A percentile compares a stretch with the other conserved stretches of the same genome.
Evolutionary conservation across 37 sponge, comb jelly and placozoan species (phyloP).

Genomic region (Petrosia ficiformis): DNA sequence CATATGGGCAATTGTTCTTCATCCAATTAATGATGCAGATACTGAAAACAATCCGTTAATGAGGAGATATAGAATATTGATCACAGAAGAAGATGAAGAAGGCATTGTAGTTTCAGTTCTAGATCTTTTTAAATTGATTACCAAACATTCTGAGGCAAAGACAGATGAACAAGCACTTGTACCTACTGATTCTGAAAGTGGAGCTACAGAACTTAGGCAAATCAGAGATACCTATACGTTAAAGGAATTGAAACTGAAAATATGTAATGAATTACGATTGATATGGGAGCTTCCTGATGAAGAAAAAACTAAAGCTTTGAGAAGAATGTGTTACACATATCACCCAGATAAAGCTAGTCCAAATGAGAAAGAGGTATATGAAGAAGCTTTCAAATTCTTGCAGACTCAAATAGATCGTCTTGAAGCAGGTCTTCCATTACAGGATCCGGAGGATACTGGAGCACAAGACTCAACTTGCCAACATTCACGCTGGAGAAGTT

Average conservation of each 20-base stretch:
- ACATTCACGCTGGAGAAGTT: background rate
- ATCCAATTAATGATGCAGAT: constrained; percentile 2
- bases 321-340: constrained; percentile 36
- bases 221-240: background rate
- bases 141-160: background rate
- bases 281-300: constrained; percentile 36
- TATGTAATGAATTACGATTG: constrained; percentile 9
- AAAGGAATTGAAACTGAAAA: background rate
- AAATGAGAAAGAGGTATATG: background rate
- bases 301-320: constrained; percentile 36
- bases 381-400: constrained; percentile 50
- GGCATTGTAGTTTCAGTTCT: constrained; percentile 35
- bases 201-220: background rate
- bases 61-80: constrained; percentile 11
- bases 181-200: background rate
- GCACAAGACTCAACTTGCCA: background rate
- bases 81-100: constrained; percentile 14
- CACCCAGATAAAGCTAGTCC: constrained; percentile 47
- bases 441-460: constrained; percentile 14
- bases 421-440: constrained; percentile 10
- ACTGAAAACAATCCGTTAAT: background rate
- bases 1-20: constrained; percentile 42
- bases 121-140: constrained; percentile 49
- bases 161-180: background rate
- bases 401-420: constrained; percentile 22